Conservation (phyloP, 2,888 invertebrate genomes). For the Eudasyphora cyanicolor region DNA sequence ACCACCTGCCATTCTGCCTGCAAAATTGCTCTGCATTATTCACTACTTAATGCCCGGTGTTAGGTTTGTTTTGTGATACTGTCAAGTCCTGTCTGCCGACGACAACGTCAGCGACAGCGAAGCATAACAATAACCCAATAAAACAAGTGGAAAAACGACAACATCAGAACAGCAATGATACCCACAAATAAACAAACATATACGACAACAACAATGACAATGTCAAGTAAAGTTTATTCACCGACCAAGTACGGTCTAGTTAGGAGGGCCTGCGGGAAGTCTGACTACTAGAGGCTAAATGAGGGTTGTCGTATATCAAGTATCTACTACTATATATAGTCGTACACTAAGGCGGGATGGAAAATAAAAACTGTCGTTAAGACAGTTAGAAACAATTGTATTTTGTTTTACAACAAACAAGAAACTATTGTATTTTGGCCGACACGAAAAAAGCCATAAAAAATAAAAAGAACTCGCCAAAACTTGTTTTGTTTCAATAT, state of each 20-base stretch:
- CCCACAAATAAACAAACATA: too few relatives aligned
- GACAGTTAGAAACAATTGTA: too few relatives aligned
- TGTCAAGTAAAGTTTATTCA: constrained; percentile 21
- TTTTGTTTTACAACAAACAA: too few relatives aligned
- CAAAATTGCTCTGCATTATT: neutral
- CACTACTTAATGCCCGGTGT: neutral
- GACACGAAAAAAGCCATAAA: too few relatives aligned
- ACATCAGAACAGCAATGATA: constrained; percentile 6
- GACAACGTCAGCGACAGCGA: neutral
- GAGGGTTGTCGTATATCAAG: too few relatives aligned
- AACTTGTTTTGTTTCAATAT: too few relatives aligned
- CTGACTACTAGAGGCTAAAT: too few relatives aligned
- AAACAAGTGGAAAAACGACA: constrained; percentile 14
- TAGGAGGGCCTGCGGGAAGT: neutral
- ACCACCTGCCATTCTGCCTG: neutral
- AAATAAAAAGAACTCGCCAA: too few relatives aligned
- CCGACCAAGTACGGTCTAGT: neutral
- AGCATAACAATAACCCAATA: constrained; percentile 29
- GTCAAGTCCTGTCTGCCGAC: constrained; percentile 44
- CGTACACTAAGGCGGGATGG: too few relatives aligned
- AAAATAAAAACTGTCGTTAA: too few relatives aligned
- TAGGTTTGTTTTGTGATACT: constrained; percentile 11
- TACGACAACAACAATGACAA: neutral
- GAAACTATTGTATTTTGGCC: too few relatives aligned
- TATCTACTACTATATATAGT: too few relatives aligned